A percentile compares a stretch with the other conserved stretches of the same genome.
Evolutionary conservation across 2,888 invertebrate genomes (phyloP).

Genomic region (Coleophora flavipennella): DNA sequence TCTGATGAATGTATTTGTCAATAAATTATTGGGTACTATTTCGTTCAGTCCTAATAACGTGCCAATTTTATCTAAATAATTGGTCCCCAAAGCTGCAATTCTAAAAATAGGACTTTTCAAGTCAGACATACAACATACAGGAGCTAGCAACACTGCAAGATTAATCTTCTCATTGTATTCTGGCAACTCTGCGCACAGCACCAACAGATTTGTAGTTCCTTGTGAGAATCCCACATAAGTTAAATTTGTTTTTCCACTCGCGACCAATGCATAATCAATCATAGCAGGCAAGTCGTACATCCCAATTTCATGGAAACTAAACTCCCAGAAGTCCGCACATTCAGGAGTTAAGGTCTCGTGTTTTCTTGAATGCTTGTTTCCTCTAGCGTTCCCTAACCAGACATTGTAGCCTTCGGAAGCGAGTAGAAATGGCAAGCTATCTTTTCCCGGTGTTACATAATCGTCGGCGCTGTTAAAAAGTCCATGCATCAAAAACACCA

Average conservation of each 20-base stretch:
- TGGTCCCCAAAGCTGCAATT: slow-evolving; percentile 27
- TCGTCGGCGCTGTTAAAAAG: slow-evolving; percentile 46
- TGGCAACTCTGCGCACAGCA: slow-evolving; percentile 44
- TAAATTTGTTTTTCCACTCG: slow-evolving; percentile 30
- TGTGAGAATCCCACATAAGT: slow-evolving; percentile 55
- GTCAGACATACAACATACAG: slow-evolving; percentile 42
- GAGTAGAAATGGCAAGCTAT: slow-evolving; percentile 54
- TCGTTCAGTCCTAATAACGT: slow-evolving; percentile 37
- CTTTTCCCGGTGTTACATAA: slow-evolving; percentile 38
- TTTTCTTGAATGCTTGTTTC: slow-evolving; percentile 76
- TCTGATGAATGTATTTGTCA: slow-evolving; percentile 32
- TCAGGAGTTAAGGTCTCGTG: slow-evolving; percentile 54
- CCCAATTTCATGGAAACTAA: slow-evolving; percentile 79
- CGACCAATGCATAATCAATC: slow-evolving; percentile 41
- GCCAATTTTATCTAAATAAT: slow-evolving; percentile 23
- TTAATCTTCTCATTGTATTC: slow-evolving; percentile 49
- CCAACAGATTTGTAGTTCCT: slow-evolving; percentile 49
- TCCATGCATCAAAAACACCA: slow-evolving; percentile 50
- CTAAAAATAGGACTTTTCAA: slow-evolving; percentile 37
- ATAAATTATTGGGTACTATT: slow-evolving; percentile 32
- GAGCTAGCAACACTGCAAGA: slow-evolving; percentile 44
- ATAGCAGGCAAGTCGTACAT: slow-evolving; percentile 45
- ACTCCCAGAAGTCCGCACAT: slow-evolving; percentile 71
- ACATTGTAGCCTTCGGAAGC: slow-evolving; percentile 78
- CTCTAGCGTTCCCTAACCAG: slow-evolving; percentile 86